phyloP scores from a whole-genome alignment of 1,140 invertebrate genomes.

The Orius laevigatus region DNA sequence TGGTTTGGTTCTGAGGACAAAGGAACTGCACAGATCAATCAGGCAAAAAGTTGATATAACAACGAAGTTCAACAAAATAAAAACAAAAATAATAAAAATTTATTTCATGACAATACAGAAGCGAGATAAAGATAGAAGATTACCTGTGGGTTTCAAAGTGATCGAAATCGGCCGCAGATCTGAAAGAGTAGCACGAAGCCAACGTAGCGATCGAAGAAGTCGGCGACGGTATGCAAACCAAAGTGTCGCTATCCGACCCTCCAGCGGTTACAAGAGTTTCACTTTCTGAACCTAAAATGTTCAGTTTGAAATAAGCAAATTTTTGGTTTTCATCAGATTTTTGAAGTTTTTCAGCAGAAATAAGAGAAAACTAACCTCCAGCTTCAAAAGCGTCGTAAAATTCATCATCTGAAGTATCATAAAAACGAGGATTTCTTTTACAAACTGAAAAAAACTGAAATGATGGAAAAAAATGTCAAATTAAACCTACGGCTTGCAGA shows the following conservation, averaged over 20 bases:
- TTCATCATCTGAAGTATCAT: conserved; percentile 47
- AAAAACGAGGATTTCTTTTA: conserved; percentile 34
- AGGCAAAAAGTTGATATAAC: no score
- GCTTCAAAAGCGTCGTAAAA: conserved; percentile 41
- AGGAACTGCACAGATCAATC: no score
- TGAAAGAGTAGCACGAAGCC: conserved; percentile 28
- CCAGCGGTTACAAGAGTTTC: conserved; percentile 33
- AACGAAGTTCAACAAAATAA: background rate
- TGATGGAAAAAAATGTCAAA: conserved; percentile 11
- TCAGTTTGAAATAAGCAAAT: no score
- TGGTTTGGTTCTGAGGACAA: no score
- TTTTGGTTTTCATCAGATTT: no score
- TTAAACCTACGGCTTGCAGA: conserved; percentile 14
- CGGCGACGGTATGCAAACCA: conserved; percentile 27
- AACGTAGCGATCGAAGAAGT: conserved; percentile 32
- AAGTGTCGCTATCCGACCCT: conserved; percentile 23
- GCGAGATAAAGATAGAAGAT: background rate
- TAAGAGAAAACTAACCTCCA: conserved; percentile 6
- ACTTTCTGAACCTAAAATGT: conserved; percentile 19
- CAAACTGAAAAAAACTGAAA: conserved; percentile 23
- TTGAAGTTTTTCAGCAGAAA: background rate
- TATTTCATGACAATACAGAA: background rate
- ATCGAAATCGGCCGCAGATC: conserved; percentile 19
- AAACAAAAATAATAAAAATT: no score
- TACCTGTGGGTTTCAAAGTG: background rate